Evolutionary conservation across 2,113 vertebrate species (phyloP), one percentile per base, ranked within the genome.

Genomic region (Leuciscus idus): DNA sequence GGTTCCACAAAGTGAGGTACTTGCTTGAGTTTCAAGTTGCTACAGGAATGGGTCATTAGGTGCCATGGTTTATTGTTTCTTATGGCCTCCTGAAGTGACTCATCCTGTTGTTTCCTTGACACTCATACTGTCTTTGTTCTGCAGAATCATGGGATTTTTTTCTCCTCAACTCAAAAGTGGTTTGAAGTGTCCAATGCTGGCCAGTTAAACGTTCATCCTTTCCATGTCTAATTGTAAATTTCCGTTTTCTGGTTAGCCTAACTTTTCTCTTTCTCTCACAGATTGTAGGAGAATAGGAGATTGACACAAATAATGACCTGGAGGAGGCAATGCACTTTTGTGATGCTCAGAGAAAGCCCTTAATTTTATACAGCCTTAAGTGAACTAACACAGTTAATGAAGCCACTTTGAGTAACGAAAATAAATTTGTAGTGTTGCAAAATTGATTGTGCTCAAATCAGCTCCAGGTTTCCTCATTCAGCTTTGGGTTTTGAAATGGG

Each of bases 1-100:
- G 19, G 81, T 87, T 89, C 48, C 81, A 91, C 88, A 89, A 90
- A 91, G 59, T 36, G 46, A 84, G 48, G 70, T 84, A n/a, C 61
- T 81, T 68, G 5, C 57, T 86, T 59, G 4, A 76, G 77, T 84
- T 59, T 86, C 75, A 55, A 9, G 46, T 70, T 70, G 26, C 43
- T 33, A 59, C 39, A 68, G 61, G 5, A 52, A 70, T 46, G 52
- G 78, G 73, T 75, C 86, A 36, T 76, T 50, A 6, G 59, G 59
- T 57, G 2, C 23, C 50, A 55, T 52, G 48, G 75, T 17, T 43
- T 81, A 66, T 39, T 8, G 5, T 57, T 77, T 33, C n/a, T 70
- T 39, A 72, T 77, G 43, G 17, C 4, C 28, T 68, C 28, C 30
- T 68, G 46, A 82, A 23, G 59, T 68, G 28, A 82, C 19, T 82